Base-by-base conservation (phyloP, 2,888 invertebrate genomes). In the Timandra comae region DNA sequence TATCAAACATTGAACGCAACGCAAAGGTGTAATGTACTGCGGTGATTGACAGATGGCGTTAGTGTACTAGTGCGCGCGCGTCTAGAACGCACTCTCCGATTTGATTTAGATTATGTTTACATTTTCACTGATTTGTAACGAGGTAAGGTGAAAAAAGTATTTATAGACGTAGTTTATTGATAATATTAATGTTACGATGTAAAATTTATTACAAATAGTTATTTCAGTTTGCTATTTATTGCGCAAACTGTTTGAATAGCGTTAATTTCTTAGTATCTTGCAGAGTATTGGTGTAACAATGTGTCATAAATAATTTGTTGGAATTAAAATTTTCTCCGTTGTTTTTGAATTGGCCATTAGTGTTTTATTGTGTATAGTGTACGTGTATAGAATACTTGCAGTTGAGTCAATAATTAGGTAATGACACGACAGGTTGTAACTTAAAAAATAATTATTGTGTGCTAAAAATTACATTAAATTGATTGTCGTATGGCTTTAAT, bases 31-130 rank as follows among this genome's bases (percentile, higher is more conserved):
- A 80, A 82, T 81, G 82, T 64, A 44, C 45, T 41, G 45, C 56
- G 77, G 43, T 69, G 81, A 82, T 56, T 69, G 82, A 82, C 57
- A 82, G 82, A 82, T 80, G 81, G 80, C 75, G 80, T 38, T 58
- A 45, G 56, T 43, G 51, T 55, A 55, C 48, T 46, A 49, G 48
- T 49, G 67, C 64, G 68, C 60, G 47, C 43, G 64, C 66, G 65
- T 63, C 42, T 50, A 57, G 56, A 50, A 52, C 51, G 52, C 38
- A 16, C 16, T 44, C 50, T 56, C 46, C 53, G 56, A 61, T 62
- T 66, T 62, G 62, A 57, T 59, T 57, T 60, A 65, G 50, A 43
- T 56, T 41, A 27, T 64, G 63, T 64, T 63, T 64, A 60, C 43
- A 41, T 43, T 49, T 46, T 49, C 61, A 55, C 51, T 61, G 56